Base-by-base conservation (phyloP, 2,888 invertebrate species). In the Tenodera sinensis region DNA sequence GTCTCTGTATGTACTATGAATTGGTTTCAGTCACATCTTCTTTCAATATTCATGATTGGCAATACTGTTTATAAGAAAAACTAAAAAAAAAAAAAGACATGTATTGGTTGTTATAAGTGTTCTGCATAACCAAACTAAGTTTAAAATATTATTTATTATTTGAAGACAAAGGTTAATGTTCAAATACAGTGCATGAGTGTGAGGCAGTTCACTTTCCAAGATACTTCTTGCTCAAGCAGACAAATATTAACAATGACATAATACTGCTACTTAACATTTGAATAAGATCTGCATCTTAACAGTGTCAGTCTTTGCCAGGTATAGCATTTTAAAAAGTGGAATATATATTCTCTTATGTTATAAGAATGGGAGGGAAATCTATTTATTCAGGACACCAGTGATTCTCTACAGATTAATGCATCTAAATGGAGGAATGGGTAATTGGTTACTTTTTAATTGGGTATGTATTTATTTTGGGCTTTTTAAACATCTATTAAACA, bases 261-360 rank as follows among this genome's bases (percentile, higher is more conserved):
- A 71, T 71, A 71, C 54, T 71, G 54, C 54, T 71, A 71, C 54
- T 71, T 71, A 71, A 71, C 54, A 71, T 15, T 71, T 71, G 15
- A 47, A 47, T 85, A 85, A 85, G 14, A 85, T 85, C 85, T 81
- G 86, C 28, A 81, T 86, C 71, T 71, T 47, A 34, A 84, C 84
- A 42, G 30, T 84, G 25, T 85, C 86, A 86, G 86, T 86, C 86
- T 86, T 86, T 81, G 86, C 81, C 47, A 85, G 27, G 28, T 85
- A 54, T n/a, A 85, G 28, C 85, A 42, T 85, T 86, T 85, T 86
- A 81, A 86, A 86, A 86, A 86, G 54, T 54, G 30, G 71, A 86
- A 86, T 86, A 86, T 86, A 86, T 30, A 81, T 71, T 71, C 54
- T 71, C 54, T 71, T 81, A 86, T 12, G 28, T 85, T 34, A 34